Conservation (phyloP, 2,888 invertebrate genomes). For the Cataglyphis altisquamis region DNA sequence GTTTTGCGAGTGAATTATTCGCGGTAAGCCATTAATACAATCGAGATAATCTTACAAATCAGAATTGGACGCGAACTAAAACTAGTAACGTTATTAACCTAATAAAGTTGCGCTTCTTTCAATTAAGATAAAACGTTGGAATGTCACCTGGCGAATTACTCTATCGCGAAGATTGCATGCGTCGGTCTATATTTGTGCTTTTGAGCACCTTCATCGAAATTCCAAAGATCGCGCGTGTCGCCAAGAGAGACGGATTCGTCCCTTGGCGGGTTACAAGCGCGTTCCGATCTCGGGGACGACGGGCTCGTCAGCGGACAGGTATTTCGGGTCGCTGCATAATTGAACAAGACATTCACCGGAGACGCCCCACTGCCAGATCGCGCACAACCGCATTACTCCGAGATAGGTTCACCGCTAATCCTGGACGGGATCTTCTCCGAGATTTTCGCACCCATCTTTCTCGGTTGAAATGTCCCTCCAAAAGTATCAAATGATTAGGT, state of each 20-base stretch:
- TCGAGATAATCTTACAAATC: neutral
- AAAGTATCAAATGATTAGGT: neutral
- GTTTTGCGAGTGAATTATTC: neutral
- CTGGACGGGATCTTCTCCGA: neutral
- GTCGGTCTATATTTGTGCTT: slow-evolving; percentile 38
- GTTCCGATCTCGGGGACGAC: slow-evolving; percentile 33
- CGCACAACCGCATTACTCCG: slow-evolving; percentile 12
- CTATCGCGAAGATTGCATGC: neutral
- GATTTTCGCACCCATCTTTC: slow-evolving; percentile 2
- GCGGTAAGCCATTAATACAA: neutral
- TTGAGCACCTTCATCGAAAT: slow-evolving; percentile 22
- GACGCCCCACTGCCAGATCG: slow-evolving; percentile 29
- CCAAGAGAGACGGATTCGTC: slow-evolving; percentile 33
- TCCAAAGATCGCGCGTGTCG: slow-evolving; percentile 46
- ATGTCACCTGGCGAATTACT: slow-evolving; percentile 30
- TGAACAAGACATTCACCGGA: slow-evolving; percentile 58
- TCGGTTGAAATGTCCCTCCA: neutral
- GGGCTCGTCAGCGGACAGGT: slow-evolving; percentile 53
- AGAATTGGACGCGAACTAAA: neutral
- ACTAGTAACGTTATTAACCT: neutral
- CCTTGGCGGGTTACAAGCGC: slow-evolving; percentile 37
- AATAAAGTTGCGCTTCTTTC: slow-evolving; percentile 18
- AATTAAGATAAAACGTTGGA: slow-evolving; percentile 17
- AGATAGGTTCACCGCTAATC: slow-evolving; percentile 33
- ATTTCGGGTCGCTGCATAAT: slow-evolving; percentile 63